A percentile compares a stretch with the other conserved stretches of the same genome.
These are phyloP conservation scores for Mesorhabditis belari DNA, from an alignment of 2,888 invertebrate genomes.

Conservation along the genomic window DNA sequence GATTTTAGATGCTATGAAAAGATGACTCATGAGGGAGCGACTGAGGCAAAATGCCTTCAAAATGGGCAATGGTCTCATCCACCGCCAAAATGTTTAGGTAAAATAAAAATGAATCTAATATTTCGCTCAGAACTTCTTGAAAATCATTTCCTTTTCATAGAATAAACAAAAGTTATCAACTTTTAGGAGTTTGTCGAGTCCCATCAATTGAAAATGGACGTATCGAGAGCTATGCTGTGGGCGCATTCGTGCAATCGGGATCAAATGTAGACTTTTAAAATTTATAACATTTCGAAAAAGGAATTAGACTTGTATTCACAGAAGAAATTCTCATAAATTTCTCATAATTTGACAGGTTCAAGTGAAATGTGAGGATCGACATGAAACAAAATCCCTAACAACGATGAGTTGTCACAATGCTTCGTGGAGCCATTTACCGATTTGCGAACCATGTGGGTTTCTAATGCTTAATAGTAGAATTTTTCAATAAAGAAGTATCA, in stretches of 20 bases:
- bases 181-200: constrained; percentile 73
- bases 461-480: not conserved
- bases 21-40: constrained; percentile 56
- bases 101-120: not conserved
- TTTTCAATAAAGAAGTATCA: not conserved
- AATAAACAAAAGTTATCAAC: not conserved
- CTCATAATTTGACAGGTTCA: constrained; percentile 73
- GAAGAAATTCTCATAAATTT: too few relatives aligned
- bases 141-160: not conserved
- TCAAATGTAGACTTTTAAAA: too few relatives aligned
- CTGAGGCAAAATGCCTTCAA: constrained; percentile 72
- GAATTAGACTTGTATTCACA: too few relatives aligned
- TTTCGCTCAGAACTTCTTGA: not conserved
- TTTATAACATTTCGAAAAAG: too few relatives aligned
- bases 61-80: constrained; percentile 91
- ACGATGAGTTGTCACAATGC: constrained; percentile 55
- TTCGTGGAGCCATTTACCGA: constrained; percentile 55
- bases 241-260: constrained; percentile 65
- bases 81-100: constrained; percentile 80
- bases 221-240: constrained; percentile 51
- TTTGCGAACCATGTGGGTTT: constrained; percentile 55
- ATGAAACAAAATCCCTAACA: constrained; percentile 43
- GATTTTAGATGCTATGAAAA: constrained; percentile 71
- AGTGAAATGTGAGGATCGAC: constrained; percentile 72
- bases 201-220: constrained; percentile 36